These are phyloP conservation scores for Yasuhikotakia modesta DNA, from an alignment of 2,797 vertebrate genomes.

Conservation along the genomic window DNA sequence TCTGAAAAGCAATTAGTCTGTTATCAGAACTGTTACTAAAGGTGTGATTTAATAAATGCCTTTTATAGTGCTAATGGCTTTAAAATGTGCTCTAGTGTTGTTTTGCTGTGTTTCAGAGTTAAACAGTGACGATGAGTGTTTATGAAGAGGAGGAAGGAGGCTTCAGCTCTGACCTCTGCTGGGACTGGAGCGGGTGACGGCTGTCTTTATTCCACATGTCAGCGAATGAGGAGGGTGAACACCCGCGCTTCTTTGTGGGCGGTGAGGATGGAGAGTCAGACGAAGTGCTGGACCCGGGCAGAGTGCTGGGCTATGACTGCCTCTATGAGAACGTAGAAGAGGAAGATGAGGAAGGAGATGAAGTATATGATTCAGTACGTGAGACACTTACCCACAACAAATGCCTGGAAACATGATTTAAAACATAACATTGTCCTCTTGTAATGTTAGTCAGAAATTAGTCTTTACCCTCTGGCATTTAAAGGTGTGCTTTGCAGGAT, in stretches of 20 bases:
- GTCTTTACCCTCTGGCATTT: too few species aligned
- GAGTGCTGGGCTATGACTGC: slow-evolving; percentile 76
- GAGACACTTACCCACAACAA: neutral
- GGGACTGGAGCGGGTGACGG: slow-evolving; percentile 18
- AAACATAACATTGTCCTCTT: too few species aligned
- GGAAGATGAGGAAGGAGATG: slow-evolving; percentile 76
- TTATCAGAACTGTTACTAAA: neutral
- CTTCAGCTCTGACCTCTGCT: neutral
- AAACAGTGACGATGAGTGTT: slow-evolving; percentile 48
- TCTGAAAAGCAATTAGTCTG: too few species aligned
- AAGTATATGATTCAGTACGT: slow-evolving; percentile 87
- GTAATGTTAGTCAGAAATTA: too few species aligned
- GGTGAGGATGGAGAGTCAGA: slow-evolving; percentile 82
- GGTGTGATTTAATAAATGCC: neutral
- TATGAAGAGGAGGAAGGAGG: slow-evolving; percentile 40
- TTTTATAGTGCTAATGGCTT: neutral
- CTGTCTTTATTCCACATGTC: slow-evolving; percentile 65
- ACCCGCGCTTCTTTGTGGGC: slow-evolving; percentile 85
- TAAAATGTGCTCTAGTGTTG: neutral
- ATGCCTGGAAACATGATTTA: too few species aligned
- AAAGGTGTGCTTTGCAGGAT: too few species aligned
- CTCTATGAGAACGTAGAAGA: slow-evolving; percentile 83
- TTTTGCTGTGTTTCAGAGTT: slow-evolving; percentile 14
- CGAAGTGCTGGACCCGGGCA: slow-evolving; percentile 74
- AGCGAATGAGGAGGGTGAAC: slow-evolving; percentile 70